These are phyloP conservation scores for Oryzias melastigma DNA, from an alignment of 2,113 vertebrate genomes.

Conservation along the genomic window DNA sequence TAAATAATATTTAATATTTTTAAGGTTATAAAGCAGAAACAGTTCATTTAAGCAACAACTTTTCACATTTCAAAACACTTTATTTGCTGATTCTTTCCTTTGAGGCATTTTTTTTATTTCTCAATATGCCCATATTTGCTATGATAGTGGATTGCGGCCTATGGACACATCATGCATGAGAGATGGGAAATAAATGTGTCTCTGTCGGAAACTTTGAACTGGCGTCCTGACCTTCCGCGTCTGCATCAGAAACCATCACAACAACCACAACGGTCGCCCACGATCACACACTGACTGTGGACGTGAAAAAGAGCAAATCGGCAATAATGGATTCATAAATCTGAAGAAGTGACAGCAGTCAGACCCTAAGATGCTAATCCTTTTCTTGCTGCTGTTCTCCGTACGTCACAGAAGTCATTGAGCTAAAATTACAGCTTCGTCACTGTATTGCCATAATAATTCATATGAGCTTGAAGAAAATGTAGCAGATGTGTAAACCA, in stretches of 20 bases:
- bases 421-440: too few species aligned
- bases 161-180: background rate
- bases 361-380: too few species aligned
- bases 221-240: slow-evolving; percentile 21
- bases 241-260: slow-evolving; percentile 9
- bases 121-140: background rate
- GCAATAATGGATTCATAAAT: too few species aligned
- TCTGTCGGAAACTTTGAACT: slow-evolving; percentile 2
- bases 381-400: too few species aligned
- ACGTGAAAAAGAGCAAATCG: too few species aligned
- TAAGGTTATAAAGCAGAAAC: background rate
- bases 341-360: too few species aligned
- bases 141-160: background rate
- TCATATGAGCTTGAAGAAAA: too few species aligned
- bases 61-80: too few species aligned
- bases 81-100: too few species aligned
- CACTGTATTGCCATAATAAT: too few species aligned
- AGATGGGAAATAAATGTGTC: background rate
- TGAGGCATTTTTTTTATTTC: background rate
- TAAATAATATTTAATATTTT: background rate
- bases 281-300: background rate
- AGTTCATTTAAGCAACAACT: background rate
- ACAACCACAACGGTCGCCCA: slow-evolving; percentile 9
- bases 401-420: too few species aligned
- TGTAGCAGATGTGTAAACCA: too few species aligned